These are phyloP conservation scores for Hetaerina americana DNA, from an alignment of 1,140 invertebrate species.

Conservation along the genomic window DNA sequence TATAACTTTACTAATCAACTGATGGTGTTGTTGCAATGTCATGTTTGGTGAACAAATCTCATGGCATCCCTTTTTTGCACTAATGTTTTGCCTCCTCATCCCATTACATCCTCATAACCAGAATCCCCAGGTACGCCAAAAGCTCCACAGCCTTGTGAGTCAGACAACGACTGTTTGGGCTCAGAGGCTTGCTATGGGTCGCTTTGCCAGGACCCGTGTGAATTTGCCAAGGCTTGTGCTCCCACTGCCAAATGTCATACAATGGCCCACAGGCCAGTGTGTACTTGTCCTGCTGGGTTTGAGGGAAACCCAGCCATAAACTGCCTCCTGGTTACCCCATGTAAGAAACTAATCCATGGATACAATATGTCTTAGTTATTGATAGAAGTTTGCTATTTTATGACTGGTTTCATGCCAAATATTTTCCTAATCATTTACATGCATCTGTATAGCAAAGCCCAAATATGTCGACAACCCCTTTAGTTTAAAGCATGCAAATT, in stretches of 20 bases:
- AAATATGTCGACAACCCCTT: no score
- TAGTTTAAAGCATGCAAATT: conserved; percentile 12
- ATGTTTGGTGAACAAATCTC: no score
- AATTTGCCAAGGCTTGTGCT: conserved; percentile 56
- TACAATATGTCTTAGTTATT: no score
- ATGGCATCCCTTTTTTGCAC: no score
- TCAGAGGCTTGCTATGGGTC: conserved; percentile 60
- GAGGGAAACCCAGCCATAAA: conserved; percentile 62
- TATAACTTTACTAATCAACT: no score
- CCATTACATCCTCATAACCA: conserved; percentile 23
- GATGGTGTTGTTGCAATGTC: no score
- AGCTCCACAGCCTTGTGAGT: conserved; percentile 51
- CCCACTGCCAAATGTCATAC: conserved; percentile 52
- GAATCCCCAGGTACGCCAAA: conserved; percentile 47
- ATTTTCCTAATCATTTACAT: no score
- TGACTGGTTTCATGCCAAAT: no score
- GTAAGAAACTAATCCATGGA: conserved; percentile 37
- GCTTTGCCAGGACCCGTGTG: conserved; percentile 56
- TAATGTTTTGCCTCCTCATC: neutral
- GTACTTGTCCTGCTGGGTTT: conserved; percentile 55
- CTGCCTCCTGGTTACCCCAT: conserved; percentile 51
- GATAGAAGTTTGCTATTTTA: no score
- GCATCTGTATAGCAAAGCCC: no score
- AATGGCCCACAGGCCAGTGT: conserved; percentile 60
- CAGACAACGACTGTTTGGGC: conserved; percentile 58